Base-by-base conservation (phyloP, 2,888 invertebrate genomes). In the Phyto melanocephala region DNA sequence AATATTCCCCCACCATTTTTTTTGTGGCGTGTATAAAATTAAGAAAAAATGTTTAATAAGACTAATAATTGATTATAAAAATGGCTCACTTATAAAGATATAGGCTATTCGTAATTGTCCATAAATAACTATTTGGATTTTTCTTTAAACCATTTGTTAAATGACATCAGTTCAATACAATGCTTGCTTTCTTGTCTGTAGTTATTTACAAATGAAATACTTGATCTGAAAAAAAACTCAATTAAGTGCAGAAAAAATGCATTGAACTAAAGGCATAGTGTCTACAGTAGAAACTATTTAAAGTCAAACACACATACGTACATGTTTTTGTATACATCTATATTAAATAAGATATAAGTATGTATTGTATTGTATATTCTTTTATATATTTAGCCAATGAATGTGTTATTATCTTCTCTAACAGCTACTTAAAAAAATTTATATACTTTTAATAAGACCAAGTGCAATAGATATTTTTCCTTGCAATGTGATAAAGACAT, bases 221-320 rank as follows among this genome's bases (percentile, higher is more conserved):
- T 68, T 68, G 50, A 77, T 77, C 52, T 50, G 58, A 68, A n/a
- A n/a, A 60, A 68, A 76, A 77, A 60, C 52, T 62, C 42, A 68
- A 77, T 77, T 77, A 68, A 77, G 60, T 33, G 60, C 58, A 60
- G 47, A 68, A 76, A 71, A 58, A 62, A 6, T 74, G 24, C 2
- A 63, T 22, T 60, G 42, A 54, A 50, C 22, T 54, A 42, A 56
- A 17, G 10, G 28, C 33, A 68, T 13, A 54, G 54, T 54, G 33
- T n/a, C 13, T 67, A 15, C 22, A 54, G 15, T 42, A 60, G 8
- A 33, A 35, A 13, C 1, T 37, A 50, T 24, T 20, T 54, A 50
- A 10, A 45, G 0, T 1, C 10, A 13, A 11, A 50, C 17, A 28
- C 24, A 22, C 10, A 35, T 40, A 28, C n/a, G n/a, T n/a, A n/a